These are phyloP conservation scores for Cabera pusaria DNA, from an alignment of 2,888 invertebrate genomes.

Conservation along the genomic window DNA sequence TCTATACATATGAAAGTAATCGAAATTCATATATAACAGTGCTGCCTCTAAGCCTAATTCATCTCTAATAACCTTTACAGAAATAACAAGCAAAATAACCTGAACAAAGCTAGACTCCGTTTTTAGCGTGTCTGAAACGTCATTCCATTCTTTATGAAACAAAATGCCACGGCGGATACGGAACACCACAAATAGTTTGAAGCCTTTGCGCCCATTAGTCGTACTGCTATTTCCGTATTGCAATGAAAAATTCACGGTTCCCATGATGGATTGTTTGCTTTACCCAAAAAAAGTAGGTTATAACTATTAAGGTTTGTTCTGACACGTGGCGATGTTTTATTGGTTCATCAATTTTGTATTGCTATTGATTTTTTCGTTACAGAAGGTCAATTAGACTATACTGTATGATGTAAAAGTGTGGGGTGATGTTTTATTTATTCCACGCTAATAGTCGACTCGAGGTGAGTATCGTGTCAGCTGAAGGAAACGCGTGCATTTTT, in stretches of 20 bases:
- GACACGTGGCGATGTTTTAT: neutral
- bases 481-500: constrained; percentile 24
- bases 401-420: constrained; percentile 6
- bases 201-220: constrained; percentile 20
- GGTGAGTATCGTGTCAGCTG: constrained; percentile 13
- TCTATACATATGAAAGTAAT: too few relatives aligned
- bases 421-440: constrained; percentile 18
- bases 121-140: constrained; percentile 19
- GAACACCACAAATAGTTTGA: constrained; percentile 26
- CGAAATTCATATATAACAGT: too few relatives aligned
- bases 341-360: constrained; percentile 4
- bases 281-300: neutral
- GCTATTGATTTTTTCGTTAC: constrained; percentile 9
- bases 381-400: constrained; percentile 3
- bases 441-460: constrained; percentile 12
- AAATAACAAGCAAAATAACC: constrained; percentile 11
- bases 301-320: too few relatives aligned
- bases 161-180: constrained; percentile 24
- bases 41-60: constrained; percentile 1
- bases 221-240: constrained; percentile 10
- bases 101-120: constrained; percentile 17
- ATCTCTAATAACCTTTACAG: constrained; percentile 3
- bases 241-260: constrained; percentile 18
- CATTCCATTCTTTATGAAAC: constrained; percentile 24
- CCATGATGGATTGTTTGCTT: constrained; percentile 10